Conservation (phyloP, 1,140 invertebrate genomes). For the Drosophila jambulina region DNA sequence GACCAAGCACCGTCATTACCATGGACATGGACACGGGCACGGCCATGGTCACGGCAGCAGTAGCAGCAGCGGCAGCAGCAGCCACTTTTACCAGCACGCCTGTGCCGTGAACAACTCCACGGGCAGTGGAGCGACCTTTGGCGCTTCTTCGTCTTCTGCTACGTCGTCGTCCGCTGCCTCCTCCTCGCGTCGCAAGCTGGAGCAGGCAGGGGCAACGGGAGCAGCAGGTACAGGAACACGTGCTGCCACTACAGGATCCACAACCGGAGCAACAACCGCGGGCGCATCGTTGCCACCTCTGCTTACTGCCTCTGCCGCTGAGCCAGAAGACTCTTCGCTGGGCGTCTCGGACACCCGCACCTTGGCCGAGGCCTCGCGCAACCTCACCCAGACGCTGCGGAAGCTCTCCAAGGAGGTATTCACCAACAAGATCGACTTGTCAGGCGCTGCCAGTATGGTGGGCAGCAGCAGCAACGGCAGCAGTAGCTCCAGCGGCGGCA, state of each 20-base stretch:
- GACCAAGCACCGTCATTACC: constrained; percentile 74
- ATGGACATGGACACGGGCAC: constrained; percentile 66
- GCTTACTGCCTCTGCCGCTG: background rate
- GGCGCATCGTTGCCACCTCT: constrained; percentile 17
- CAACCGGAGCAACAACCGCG: constrained; percentile 20
- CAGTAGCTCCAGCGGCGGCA: background rate
- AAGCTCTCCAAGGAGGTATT: constrained; percentile 95
- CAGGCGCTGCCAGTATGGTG: constrained; percentile 49
- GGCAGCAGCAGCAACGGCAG: constrained; percentile 85
- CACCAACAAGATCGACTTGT: constrained; percentile 88
- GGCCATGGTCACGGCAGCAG: constrained; percentile 11
- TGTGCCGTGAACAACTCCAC: constrained; percentile 20
- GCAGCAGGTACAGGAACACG: constrained; percentile 3
- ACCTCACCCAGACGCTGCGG: constrained; percentile 95
- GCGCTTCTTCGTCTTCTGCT: constrained; percentile 6
- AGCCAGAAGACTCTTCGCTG: constrained; percentile 82
- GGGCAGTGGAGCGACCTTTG: constrained; percentile 1
- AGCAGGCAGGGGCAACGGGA: constrained; percentile 18
- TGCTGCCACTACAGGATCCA: constrained; percentile 18
- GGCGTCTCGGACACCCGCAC: constrained; percentile 89
- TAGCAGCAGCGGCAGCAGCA: constrained; percentile 7
- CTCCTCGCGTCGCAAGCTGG: constrained; percentile 34
- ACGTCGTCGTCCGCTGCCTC: constrained; percentile 4
- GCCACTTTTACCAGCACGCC: constrained; percentile 23
- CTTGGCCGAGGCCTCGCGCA: constrained; percentile 94